These are phyloP conservation scores for Nipponacmea schrenckii DNA, from an alignment of 2,888 invertebrate species.

Conservation along the genomic window DNA sequence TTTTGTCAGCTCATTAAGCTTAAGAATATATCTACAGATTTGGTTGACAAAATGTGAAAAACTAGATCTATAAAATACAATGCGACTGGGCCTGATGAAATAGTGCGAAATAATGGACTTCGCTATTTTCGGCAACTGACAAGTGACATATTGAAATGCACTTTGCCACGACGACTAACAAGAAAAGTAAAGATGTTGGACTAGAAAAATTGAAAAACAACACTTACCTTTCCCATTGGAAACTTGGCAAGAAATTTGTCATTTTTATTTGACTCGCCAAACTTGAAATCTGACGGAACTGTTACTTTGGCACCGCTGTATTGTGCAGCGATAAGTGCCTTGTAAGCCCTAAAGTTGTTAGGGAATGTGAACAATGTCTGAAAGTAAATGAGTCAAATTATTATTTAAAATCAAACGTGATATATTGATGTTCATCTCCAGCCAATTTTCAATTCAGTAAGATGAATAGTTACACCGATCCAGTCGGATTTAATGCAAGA, in stretches of 20 bases:
- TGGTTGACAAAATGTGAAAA: too few species aligned
- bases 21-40: too few species aligned
- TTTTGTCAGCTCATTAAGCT: too few species aligned
- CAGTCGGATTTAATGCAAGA: slow-evolving; percentile 95
- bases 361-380: slow-evolving; percentile 98
- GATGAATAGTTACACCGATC: too few species aligned
- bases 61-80: too few species aligned
- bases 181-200: background rate
- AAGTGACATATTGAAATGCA: too few species aligned
- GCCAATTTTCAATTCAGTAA: too few species aligned
- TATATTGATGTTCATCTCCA: too few species aligned
- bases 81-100: too few species aligned
- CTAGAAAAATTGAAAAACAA: background rate
- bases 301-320: slow-evolving; percentile 82
- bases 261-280: slow-evolving; percentile 92
- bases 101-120: too few species aligned
- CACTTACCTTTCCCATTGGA: slow-evolving; percentile 92
- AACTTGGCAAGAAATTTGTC: slow-evolving; percentile 91
- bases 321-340: slow-evolving; percentile 96
- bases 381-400: slow-evolving; percentile 31
- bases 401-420: slow-evolving; percentile 72
- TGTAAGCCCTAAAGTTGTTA: slow-evolving; percentile 97
- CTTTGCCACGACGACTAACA: too few species aligned
- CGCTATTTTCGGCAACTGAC: too few species aligned
- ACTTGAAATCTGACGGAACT: slow-evolving; percentile 76